Evolutionary conservation across 23 tunicate species (phyloP).

Genomic region (Phallusia fumigata): DNA sequence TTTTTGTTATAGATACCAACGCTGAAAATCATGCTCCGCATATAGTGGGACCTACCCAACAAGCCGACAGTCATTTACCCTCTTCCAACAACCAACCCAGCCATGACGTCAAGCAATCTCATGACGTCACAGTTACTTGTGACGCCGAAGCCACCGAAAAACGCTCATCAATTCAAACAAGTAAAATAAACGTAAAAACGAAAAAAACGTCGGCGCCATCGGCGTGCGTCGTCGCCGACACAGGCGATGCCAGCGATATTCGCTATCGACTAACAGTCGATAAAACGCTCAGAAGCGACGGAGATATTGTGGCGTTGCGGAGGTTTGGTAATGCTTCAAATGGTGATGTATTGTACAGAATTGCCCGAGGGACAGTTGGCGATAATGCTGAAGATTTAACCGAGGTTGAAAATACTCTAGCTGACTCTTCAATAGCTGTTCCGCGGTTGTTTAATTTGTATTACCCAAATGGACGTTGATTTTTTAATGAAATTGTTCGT

Average conservation of each 20-base stretch:
- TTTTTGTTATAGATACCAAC: no score
- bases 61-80: not conserved
- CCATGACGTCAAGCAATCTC: not conserved
- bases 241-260: not conserved
- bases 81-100: not conserved
- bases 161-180: no score
- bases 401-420: not conserved
- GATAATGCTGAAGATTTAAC: not conserved
- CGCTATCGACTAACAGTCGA: not conserved
- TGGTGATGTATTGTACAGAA: not conserved
- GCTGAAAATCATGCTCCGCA: not conserved
- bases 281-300: slow-evolving; percentile 1
- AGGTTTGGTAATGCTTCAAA: not conserved
- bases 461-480: not conserved
- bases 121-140: not conserved
- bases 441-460: not conserved
- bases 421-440: not conserved
- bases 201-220: not conserved
- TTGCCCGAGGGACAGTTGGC: not conserved
- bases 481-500: no score
- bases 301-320: not conserved
- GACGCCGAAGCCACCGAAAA: not conserved
- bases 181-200: not conserved
- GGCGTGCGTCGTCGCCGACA: not conserved
- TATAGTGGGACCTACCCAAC: not conserved